phyloP scores from a whole-genome alignment of 2,113 vertebrate species.

The Circaetus gallicus region DNA sequence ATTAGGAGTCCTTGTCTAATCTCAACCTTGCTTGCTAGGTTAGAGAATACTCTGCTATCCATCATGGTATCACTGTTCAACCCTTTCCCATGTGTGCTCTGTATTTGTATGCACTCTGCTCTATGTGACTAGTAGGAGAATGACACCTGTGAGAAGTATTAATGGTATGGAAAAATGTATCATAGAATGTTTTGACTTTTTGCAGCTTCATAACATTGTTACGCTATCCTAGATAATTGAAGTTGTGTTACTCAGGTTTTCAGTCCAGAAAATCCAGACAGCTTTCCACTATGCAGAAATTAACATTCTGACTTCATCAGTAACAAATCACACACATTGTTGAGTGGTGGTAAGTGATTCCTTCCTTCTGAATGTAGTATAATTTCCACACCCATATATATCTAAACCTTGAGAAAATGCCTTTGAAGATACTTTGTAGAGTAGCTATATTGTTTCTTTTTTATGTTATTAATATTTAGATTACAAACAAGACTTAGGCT shows the following conservation, averaged over 20 bases:
- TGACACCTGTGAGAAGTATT: neutral
- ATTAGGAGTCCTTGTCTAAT: neutral
- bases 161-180: neutral
- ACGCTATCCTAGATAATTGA: neutral
- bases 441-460: neutral
- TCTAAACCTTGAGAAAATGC: neutral
- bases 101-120: neutral
- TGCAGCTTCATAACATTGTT: neutral
- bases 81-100: neutral
- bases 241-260: neutral
- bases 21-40: neutral
- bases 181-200: neutral
- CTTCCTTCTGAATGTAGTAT: neutral
- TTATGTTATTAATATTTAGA: neutral
- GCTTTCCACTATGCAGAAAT: neutral
- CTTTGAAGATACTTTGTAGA: neutral
- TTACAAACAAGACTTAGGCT: neutral
- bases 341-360: neutral
- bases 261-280: neutral
- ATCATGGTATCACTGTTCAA: neutral
- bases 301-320: neutral
- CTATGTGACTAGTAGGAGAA: neutral
- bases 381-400: rapidly evolving
- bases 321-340: neutral
- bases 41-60: neutral